phyloP scores from a whole-genome alignment of 1,140 invertebrate species.

The Tetramorium alpestre region DNA sequence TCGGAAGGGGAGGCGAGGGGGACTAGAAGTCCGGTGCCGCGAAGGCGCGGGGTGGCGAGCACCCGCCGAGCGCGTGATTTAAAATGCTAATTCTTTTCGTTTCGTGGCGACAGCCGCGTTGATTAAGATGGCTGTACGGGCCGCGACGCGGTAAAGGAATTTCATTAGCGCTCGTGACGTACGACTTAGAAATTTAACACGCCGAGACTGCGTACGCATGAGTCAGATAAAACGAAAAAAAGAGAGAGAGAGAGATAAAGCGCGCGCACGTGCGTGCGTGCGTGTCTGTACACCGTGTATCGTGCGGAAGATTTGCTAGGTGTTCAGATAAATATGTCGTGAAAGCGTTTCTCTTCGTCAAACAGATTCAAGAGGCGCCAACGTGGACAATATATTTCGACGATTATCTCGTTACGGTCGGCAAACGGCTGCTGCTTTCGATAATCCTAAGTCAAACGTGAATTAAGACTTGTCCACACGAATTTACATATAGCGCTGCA shows the following conservation, averaged over 20 bases:
- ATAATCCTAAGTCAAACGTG: not conserved
- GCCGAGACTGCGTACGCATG: not conserved
- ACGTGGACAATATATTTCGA: not conserved
- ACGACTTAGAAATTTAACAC: slow-evolving; percentile 67
- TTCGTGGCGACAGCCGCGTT: slow-evolving; percentile 72
- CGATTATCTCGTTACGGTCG: not conserved
- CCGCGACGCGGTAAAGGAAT: slow-evolving; percentile 68
- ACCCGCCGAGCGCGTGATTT: slow-evolving; percentile 78
- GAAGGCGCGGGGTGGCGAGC: slow-evolving; percentile 35
- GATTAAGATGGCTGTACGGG: slow-evolving; percentile 75
- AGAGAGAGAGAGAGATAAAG: not conserved
- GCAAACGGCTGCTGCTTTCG: not conserved
- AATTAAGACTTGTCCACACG: not conserved
- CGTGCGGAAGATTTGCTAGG: slow-evolving; percentile 27
- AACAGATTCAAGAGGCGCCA: not conserved
- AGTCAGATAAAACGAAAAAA: not conserved
- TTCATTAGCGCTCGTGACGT: slow-evolving; percentile 75
- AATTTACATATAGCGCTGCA: not conserved
- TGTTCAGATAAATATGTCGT: not conserved
- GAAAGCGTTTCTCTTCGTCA: slow-evolving; percentile 32
- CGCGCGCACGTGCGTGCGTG: not conserved
- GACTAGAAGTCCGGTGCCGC: not conserved
- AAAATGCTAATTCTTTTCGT: slow-evolving; percentile 79
- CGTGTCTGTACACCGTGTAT: not conserved
- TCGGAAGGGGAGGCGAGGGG: not conserved